Evolutionary conservation across 2,797 vertebrate genomes (phyloP).

Genomic region (Loriculus beryllinus): DNA sequence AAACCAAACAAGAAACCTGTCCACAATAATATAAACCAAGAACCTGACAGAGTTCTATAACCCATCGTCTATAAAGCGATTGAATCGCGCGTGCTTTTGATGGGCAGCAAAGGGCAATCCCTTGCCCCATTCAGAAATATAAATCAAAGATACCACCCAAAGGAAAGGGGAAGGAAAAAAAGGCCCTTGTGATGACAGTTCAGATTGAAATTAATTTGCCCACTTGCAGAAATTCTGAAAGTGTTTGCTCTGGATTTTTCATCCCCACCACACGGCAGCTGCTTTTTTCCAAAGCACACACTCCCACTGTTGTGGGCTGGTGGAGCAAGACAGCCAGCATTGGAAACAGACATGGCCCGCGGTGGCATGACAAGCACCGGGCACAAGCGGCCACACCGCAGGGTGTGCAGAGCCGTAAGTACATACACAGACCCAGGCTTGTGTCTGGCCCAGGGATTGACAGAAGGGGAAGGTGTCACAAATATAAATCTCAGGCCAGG

Average conservation of each 20-base stretch:
- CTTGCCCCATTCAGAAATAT: background rate
- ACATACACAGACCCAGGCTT: conserved; percentile 24
- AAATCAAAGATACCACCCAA: conserved; percentile 60
- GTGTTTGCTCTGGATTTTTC: conserved; percentile 54
- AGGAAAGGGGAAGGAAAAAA: conserved; percentile 36
- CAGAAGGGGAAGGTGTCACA: conserved; percentile 50
- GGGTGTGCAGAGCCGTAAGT: background rate
- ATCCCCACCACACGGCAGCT: conserved; percentile 25
- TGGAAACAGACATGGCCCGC: background rate
- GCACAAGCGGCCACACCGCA: background rate
- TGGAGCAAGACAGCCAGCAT: background rate
- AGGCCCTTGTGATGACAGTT: conserved; percentile 44
- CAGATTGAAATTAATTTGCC: conserved; percentile 57
- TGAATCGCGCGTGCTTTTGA: background rate
- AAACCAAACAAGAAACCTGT: background rate
- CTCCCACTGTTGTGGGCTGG: background rate
- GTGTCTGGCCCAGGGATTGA: conserved; percentile 42
- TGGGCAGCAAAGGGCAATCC: background rate
- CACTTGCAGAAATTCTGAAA: conserved; percentile 60
- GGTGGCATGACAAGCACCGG: background rate
- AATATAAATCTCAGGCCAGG: conserved; percentile 46
- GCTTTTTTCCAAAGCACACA: conserved; percentile 43
- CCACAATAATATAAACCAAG: background rate
- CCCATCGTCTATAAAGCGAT: background rate
- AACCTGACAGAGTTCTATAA: background rate